Evolutionary conservation across 2,113 vertebrate species (phyloP).

Genomic region (Labeo rohita): DNA sequence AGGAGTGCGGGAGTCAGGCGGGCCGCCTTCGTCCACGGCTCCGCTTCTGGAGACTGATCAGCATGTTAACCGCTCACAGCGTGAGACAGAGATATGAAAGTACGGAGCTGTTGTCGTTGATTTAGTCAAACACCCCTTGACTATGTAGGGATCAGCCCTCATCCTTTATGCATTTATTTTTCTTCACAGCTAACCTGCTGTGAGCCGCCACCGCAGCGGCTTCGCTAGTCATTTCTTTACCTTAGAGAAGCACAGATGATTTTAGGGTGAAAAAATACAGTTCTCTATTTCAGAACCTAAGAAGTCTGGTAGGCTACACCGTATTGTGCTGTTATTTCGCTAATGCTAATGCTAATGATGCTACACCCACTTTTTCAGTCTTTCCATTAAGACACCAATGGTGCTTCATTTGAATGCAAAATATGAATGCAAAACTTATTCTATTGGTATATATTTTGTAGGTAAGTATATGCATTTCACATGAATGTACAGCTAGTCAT

Average conservation of each 20-base stretch:
- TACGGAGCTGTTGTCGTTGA: slow-evolving; percentile 79
- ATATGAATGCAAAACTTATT: not conserved
- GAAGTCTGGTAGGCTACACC: not conserved
- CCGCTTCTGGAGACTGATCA: slow-evolving; percentile 77
- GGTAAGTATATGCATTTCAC: not conserved
- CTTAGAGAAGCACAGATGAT: not conserved
- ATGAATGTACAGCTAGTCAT: not conserved
- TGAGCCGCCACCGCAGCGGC: not conserved
- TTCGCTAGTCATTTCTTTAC: not conserved
- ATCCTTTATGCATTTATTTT: slow-evolving; percentile 59
- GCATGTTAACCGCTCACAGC: slow-evolving; percentile 89
- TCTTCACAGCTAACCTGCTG: slow-evolving; percentile 37
- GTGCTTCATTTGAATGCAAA: too few relatives aligned
- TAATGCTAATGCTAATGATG: slow-evolving; percentile 19
- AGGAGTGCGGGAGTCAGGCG: slow-evolving; percentile 80
- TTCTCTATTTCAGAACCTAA: not conserved
- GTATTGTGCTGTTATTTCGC: not conserved
- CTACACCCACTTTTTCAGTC: not conserved
- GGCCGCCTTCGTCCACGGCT: slow-evolving; percentile 77
- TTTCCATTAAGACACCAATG: not conserved
- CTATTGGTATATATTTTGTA: not conserved
- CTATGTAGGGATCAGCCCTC: slow-evolving; percentile 65
- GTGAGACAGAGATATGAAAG: slow-evolving; percentile 81
- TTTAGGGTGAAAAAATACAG: not conserved
- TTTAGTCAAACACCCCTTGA: slow-evolving; percentile 75